Conservation (phyloP, 2,113 vertebrate genomes). For the Sebastes fasciatus region DNA sequence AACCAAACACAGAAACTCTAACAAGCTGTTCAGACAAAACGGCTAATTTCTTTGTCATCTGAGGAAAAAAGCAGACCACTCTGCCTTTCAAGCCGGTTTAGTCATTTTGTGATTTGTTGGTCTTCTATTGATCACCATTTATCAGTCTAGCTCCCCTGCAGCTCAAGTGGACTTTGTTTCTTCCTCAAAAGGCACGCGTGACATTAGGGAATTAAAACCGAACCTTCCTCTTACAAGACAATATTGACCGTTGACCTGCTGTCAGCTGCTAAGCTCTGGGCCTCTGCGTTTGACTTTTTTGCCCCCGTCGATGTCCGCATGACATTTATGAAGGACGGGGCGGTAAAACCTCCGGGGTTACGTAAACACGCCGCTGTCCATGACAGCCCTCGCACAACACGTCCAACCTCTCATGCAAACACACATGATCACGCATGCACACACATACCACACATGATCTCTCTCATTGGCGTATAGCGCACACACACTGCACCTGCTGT, state of each 20-base stretch:
- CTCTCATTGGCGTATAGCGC: too few relatives aligned
- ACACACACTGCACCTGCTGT: conserved; percentile 55
- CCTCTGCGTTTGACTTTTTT: conserved; percentile 24
- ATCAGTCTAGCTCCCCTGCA: conserved; percentile 22
- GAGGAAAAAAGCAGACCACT: conserved; percentile 1
- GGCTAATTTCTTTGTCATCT: conserved; percentile 21
- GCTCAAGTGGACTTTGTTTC: conserved; percentile 6
- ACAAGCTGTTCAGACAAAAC: conserved; percentile 36
- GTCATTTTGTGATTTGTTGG: not conserved
- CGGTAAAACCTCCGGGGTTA: conserved; percentile 40
- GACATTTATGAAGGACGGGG: conserved; percentile 47
- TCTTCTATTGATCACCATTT: conserved; percentile 8
- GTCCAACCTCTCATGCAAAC: conserved; percentile 25
- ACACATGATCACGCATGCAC: conserved; percentile 30
- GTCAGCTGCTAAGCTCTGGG: conserved; percentile 16
- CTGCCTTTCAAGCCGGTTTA: not conserved
- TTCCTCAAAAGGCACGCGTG: not conserved
- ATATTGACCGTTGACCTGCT: conserved; percentile 27
- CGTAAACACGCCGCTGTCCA: conserved; percentile 24
- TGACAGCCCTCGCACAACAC: conserved; percentile 16
- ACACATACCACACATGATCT: conserved; percentile 21
- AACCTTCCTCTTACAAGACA: conserved; percentile 1
- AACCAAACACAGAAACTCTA: conserved; percentile 20
- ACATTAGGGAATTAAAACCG: conserved; percentile 7
- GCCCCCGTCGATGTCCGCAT: not conserved